Evolutionary conservation across 2,888 invertebrate species (phyloP).

Genomic region (Cactoblastis cactorum): DNA sequence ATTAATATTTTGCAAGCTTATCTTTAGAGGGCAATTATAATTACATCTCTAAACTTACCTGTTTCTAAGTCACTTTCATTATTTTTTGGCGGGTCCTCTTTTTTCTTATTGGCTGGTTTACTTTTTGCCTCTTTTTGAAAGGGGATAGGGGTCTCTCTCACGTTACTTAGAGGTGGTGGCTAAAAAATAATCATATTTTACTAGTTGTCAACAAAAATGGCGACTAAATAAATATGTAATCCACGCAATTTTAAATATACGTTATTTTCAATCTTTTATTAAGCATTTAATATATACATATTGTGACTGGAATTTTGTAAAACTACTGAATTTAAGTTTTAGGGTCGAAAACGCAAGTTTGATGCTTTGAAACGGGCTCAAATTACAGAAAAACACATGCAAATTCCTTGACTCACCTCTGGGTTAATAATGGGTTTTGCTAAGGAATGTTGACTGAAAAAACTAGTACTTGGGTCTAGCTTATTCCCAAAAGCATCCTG

Average conservation of each 20-base stretch:
- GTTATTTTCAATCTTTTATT: not conserved
- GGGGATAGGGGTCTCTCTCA: slow-evolving; percentile 33
- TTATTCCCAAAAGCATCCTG: slow-evolving; percentile 74
- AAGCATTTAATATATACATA: no score
- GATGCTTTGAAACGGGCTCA: not conserved
- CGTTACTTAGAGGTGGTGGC: slow-evolving; percentile 38
- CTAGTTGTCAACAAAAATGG: slow-evolving; percentile 40
- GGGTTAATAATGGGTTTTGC: slow-evolving; percentile 47
- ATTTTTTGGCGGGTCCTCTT: slow-evolving; percentile 47
- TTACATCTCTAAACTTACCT: slow-evolving; percentile 38
- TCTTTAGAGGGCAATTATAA: not conserved
- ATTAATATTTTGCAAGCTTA: not conserved
- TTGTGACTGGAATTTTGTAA: not conserved
- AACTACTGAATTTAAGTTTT: not conserved
- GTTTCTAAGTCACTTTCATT: slow-evolving; percentile 55
- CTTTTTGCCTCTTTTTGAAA: slow-evolving; percentile 38
- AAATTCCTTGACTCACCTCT: slow-evolving; percentile 53
- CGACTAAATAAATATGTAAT: slow-evolving; percentile 27
- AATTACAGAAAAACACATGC: slow-evolving; percentile 29
- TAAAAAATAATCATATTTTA: slow-evolving; percentile 38
- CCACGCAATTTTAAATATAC: not conserved
- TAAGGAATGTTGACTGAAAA: slow-evolving; percentile 51
- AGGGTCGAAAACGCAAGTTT: not conserved
- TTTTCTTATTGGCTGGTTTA: slow-evolving; percentile 44
- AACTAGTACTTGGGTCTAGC: slow-evolving; percentile 65